Evolutionary conservation across 2,797 vertebrate species (phyloP), one percentile per base, ranked within the genome.

Genomic region (Pagetopsis macropterus): DNA sequence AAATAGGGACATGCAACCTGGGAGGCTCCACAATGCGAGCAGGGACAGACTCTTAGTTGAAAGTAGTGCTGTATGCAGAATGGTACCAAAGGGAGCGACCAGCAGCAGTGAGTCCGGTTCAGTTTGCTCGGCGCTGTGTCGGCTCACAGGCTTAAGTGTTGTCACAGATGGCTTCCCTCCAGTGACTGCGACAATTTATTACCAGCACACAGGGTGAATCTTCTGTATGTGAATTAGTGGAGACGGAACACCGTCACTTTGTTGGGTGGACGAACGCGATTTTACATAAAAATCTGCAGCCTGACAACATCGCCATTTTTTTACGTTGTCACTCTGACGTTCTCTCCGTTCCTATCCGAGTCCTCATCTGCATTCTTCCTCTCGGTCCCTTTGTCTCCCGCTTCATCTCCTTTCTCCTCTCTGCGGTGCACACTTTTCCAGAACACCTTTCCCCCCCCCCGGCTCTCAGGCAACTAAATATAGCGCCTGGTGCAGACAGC

Each of bases 401-500:
- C 37, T 1, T 41, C 46, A 13, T 60, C 31, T 55, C 56, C 56
- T 44, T 73, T 12, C n/a, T 54, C 40, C 63, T 82, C 83, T 88
- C 91, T 49, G 84, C 84, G 89, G 80, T 85, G 87, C 84, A 89
- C 62, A 85, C 79, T 84, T 89, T 91, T 91, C 82, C 84, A 90
- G 90, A 91, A 91, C 90, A 93, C 93, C 91, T 89, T 90, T 83
- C 91, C 85, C 78, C 78, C 78, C 78, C 85, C 78, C 78, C 15
- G 83, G 88, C 88, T 92, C 84, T 58, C 60, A 65, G 54, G 72
- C 67, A 76, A 85, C 92, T 94, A 94, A 94, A 94, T 94, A 94
- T 94, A 94, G 93, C 67, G 82, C 82, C 84, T 82, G 83, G 82
- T 87, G 88, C 82, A 91, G 92, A 92, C 92, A 93, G 87, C 88